phyloP scores from a whole-genome alignment of 1,140 invertebrate genomes.

The Argopecten irradians region DNA sequence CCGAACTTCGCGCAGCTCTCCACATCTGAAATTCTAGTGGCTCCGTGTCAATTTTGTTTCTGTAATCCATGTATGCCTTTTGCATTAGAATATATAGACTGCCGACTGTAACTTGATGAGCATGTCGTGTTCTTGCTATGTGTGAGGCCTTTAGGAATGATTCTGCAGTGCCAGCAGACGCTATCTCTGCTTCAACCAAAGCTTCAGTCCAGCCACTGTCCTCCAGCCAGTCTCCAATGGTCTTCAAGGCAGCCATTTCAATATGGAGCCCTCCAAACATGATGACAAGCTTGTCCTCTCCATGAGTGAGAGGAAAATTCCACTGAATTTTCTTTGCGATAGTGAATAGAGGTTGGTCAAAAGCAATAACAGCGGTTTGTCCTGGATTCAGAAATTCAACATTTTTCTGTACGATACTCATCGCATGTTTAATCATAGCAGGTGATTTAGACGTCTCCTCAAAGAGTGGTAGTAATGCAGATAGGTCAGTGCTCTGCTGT shows the following conservation, averaged over 20 bases:
- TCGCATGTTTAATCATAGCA: conserved; percentile 29
- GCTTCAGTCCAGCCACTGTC: conserved; percentile 20
- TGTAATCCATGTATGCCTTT: background rate
- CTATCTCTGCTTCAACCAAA: too few relatives aligned
- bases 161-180: too few relatives aligned
- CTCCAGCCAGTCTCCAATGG: conserved; percentile 25
- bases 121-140: too few relatives aligned
- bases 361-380: too few relatives aligned
- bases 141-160: too few relatives aligned
- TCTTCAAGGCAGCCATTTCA: conserved; percentile 27
- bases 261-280: conserved; percentile 44
- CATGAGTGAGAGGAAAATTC: conserved; percentile 38
- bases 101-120: too few relatives aligned
- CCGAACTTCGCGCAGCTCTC: background rate
- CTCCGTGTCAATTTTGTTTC: conserved; percentile 7
- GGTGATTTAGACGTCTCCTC: conserved; percentile 30
- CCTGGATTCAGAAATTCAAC: too few relatives aligned
- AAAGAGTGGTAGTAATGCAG: conserved; percentile 31
- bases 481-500: background rate
- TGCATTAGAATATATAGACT: too few relatives aligned
- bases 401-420: too few relatives aligned
- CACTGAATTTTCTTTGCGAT: too few relatives aligned
- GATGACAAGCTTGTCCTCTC: conserved; percentile 36
- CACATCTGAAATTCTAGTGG: background rate
- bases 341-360: too few relatives aligned